phyloP scores from a whole-genome alignment of 2,888 invertebrate genomes.

The Rhorus exstirpatorius region DNA sequence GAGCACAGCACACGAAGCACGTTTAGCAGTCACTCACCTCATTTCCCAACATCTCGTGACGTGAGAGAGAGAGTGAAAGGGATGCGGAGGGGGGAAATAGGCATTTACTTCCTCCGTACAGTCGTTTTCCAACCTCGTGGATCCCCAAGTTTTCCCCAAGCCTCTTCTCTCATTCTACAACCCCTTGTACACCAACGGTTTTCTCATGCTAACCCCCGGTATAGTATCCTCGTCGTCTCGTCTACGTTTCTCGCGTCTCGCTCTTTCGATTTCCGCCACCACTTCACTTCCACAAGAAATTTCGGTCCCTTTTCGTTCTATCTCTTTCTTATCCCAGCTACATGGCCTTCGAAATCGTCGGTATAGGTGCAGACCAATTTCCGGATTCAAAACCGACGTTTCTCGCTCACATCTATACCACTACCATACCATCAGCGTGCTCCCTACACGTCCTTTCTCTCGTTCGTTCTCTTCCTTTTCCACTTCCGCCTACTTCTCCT shows the following conservation, averaged over 20 bases:
- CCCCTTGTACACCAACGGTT: constrained; percentile 6
- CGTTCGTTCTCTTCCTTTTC: constrained; percentile 21
- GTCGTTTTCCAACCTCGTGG: constrained; percentile 55
- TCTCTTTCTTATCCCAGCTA: constrained; percentile 14
- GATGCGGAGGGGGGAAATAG: constrained; percentile 44
- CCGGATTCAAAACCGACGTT: constrained; percentile 62
- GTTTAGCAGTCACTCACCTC: constrained; percentile 69
- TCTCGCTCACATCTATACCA: constrained; percentile 22
- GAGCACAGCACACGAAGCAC: constrained; percentile 58
- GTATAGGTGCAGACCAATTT: constrained; percentile 64
- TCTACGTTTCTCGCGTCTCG: constrained; percentile 31
- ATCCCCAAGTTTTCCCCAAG: constrained; percentile 26
- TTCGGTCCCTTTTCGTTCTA: constrained; percentile 16
- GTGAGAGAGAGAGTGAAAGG: neutral
- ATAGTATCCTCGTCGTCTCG: constrained; percentile 42
- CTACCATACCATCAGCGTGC: neutral
- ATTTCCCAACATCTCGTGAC: constrained; percentile 57
- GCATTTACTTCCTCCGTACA: constrained; percentile 65
- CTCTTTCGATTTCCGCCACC: constrained; percentile 27
- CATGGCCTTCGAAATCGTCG: constrained; percentile 52
- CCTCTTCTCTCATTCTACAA: constrained; percentile 1
- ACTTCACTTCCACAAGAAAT: constrained; percentile 12
- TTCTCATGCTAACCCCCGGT: neutral
- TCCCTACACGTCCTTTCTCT: neutral
- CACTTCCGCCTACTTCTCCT: constrained; percentile 41